Conservation (phyloP, 64 coral and sea anemone genomes). For the Pocillopora verrucosa region DNA sequence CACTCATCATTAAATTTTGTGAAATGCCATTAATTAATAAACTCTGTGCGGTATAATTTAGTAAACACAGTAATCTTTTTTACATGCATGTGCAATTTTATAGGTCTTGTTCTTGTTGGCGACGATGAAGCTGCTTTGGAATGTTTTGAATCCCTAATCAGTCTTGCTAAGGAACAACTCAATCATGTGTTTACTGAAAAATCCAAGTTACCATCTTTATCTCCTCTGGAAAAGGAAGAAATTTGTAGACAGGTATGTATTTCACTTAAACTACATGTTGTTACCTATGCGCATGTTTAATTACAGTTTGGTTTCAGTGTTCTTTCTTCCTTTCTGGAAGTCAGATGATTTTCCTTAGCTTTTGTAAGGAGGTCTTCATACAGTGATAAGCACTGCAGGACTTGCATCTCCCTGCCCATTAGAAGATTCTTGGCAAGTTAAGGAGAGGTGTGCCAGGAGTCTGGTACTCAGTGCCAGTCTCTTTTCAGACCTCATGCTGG, state of each 20-base stretch:
- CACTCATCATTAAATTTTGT: too few species aligned
- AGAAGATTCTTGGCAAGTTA: too few species aligned
- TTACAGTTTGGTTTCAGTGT: not conserved
- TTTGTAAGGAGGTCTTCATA: too few species aligned
- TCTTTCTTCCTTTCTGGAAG: not conserved
- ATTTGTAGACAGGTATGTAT: not conserved
- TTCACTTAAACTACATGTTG: not conserved
- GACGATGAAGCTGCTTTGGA: constrained; percentile 83
- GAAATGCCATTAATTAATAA: too few species aligned
- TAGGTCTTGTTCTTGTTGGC: constrained; percentile 67
- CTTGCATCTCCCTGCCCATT: too few species aligned
- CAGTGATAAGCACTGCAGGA: too few species aligned
- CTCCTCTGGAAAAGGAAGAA: constrained; percentile 6
- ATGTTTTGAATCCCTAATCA: constrained; percentile 84
- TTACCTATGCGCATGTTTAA: not conserved
- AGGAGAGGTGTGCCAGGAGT: too few species aligned
- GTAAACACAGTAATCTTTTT: too few species aligned
- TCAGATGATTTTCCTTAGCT: too few species aligned
- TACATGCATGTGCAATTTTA: not conserved
- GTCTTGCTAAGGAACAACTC: constrained; percentile 77
- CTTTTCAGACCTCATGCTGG: too few species aligned
- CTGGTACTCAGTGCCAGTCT: too few species aligned
- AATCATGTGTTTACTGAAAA: constrained; percentile 68
- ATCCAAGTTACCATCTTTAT: constrained; percentile 49
- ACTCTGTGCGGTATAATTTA: too few species aligned